phyloP scores from a whole-genome alignment of 2,888 invertebrate species.

The Oxycera nigricornis region DNA sequence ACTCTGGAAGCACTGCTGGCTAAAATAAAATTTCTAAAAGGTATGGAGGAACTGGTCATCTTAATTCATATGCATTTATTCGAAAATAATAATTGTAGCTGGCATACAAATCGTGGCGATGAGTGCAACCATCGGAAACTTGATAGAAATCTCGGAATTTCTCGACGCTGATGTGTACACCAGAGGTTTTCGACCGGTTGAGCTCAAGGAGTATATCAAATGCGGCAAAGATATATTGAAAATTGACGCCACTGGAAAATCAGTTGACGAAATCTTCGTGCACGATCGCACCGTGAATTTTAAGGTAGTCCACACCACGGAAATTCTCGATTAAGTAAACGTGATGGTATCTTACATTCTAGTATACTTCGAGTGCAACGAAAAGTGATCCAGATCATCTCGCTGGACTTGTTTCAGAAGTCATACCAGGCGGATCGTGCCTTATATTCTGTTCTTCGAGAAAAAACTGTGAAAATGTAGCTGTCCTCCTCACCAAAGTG shows the following conservation, averaged over 20 bases:
- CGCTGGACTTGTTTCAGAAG: conserved; percentile 80
- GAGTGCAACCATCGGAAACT: conserved; percentile 96
- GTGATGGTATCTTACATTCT: conserved; percentile 45
- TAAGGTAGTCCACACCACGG: conserved; percentile 50
- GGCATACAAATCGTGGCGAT: conserved; percentile 90
- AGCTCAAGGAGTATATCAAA: conserved; percentile 83
- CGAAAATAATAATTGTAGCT: conserved; percentile 58
- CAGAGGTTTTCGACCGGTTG: conserved; percentile 87
- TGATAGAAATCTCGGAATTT: conserved; percentile 80
- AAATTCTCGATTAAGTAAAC: background rate
- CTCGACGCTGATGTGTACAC: conserved; percentile 82
- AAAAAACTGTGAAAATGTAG: conserved; percentile 91
- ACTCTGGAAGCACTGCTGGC: conserved; percentile 83
- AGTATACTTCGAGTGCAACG: conserved; percentile 70
- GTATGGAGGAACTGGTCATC: conserved; percentile 61
- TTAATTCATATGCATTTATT: background rate
- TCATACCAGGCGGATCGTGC: conserved; percentile 79
- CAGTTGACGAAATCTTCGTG: conserved; percentile 65
- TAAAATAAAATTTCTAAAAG: conserved; percentile 75
- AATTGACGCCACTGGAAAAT: conserved; percentile 64
- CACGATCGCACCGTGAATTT: conserved; percentile 65
- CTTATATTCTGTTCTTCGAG: conserved; percentile 94
- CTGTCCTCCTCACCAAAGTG: conserved; percentile 74
- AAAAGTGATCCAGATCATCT: conserved; percentile 81
- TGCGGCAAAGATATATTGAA: conserved; percentile 68